Evolutionary conservation across 2,113 vertebrate species (phyloP), one percentile per base, ranked within the genome.

Genomic region (Manacus vitellinus): DNA sequence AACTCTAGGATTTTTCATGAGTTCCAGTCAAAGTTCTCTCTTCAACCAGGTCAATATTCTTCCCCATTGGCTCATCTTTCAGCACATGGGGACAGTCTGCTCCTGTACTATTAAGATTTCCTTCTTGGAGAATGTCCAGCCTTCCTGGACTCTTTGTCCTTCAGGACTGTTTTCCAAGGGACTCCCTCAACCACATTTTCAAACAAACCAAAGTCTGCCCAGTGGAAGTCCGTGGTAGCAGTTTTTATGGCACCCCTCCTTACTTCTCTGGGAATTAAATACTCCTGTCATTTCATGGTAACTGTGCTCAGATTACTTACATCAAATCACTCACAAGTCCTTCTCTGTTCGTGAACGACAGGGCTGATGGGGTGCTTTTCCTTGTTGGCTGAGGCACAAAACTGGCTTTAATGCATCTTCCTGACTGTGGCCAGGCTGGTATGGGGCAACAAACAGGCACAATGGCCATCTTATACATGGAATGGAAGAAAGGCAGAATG

Each of bases 391-490:
- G 39, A 75, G 49, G 37, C 71, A 83, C 27, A 61, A 76, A 79
- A 46, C 6, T 47, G 24, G 19, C 4, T 76, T 72, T 56, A 83
- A 39, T 14, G 10, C 12, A 33, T 58, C 9, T 10, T 41, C 4
- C 39, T 55, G 70, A 30, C 31, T 23, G 21, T 41, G 52, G 11
- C 33, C 62, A 47, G 39, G 18, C 10, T 76, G 43, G 14, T 59
- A 56, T 3, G 3, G 52, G 21, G 8, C 33, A 54, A 71, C 35
- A 49, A 22, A 20, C 14, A 41, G 51, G 22, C 31, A 41, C 6
- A 10, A 0, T 12, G 68, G 28, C 15, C 30, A 20, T n/a, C 41
- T 61, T 28, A 35, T 3, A 66, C 8, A 7, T 0, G 0, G 18
- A 39, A 44, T 5, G 28, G 43, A 71, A 23, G 1, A 22, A 68